Evolutionary conservation across 1,140 invertebrate genomes (phyloP), one percentile per base, ranked within the genome.

Genomic region (Tribolium castaneum): DNA sequence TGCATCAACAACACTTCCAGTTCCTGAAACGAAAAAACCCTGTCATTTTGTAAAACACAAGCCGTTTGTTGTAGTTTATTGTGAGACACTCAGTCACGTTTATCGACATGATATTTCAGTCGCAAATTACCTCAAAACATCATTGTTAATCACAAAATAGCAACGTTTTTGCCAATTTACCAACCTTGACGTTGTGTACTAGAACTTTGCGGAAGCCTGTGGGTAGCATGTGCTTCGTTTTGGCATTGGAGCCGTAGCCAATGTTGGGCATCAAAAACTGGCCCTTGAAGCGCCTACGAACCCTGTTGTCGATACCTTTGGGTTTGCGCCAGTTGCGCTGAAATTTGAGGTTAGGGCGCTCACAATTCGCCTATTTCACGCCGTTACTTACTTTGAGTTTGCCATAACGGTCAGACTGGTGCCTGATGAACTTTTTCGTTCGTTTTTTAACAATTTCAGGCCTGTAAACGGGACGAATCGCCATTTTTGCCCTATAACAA

Each of bases 1-100:
- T 99, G 97, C 98, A 99, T 99, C 92, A 99, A 93, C 49, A 99
- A 88, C 81, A 99, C 95, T 89, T 99, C 98, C 78, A 99, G 89
- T 89, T 99, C 99, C 97, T 99, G 87, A 10, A 91, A 90, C 76
- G 10, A 62, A 70, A 76, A 79, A 70, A 4, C 14, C 35, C 3
- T 5, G 25, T 16, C 9, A 56, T n/a, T 52, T 25, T n/a, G 0
- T 30, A 39, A 14, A 7, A 10, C 56, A 4, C 22, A 30, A 7
- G 1, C 6, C 25, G 6, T 66, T 12, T 34, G 13, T 39, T 30
- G 22, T 14, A 9, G 14, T 14, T 54, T 12, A 19, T 66, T 12
- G 4, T 19, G 51, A n/a, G 45, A 12, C 51, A 54, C 80, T 85
- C 81, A 83, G 82, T 66, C 1, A 78, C 78, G 78, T 13, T 83